These are phyloP conservation scores for Sus cebifrons DNA, from an alignment of 2,797 vertebrate genomes.

Conservation along the genomic window DNA sequence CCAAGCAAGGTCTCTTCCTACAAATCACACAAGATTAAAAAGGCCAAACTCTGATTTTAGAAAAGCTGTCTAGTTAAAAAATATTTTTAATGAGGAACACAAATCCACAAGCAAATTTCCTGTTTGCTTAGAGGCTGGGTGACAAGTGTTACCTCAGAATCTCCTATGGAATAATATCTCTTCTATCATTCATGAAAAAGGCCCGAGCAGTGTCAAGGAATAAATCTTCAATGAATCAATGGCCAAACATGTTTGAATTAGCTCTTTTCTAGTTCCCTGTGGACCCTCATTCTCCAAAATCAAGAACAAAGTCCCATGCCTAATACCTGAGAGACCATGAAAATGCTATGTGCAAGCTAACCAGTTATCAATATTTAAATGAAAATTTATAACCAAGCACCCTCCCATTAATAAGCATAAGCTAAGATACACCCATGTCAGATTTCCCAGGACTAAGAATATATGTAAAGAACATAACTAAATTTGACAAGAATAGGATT, in stretches of 20 bases:
- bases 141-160: neutral
- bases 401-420: constrained; percentile 7
- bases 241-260: neutral
- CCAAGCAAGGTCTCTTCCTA: neutral
- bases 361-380: constrained; percentile 27
- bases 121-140: constrained; percentile 2
- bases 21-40: constrained; percentile 3
- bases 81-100: neutral
- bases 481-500: constrained; percentile 12
- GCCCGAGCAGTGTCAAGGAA: constrained; percentile 42
- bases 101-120: constrained; percentile 56
- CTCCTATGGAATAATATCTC: constrained; percentile 22
- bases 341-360: neutral
- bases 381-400: constrained; percentile 9
- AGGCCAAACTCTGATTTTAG: constrained; percentile 49
- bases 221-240: constrained; percentile 47
- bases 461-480: constrained; percentile 13
- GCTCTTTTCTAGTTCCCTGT: neutral
- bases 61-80: constrained; percentile 52
- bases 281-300: constrained; percentile 7
- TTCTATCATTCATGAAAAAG: constrained; percentile 54
- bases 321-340: neutral
- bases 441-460: neutral
- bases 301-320: neutral
- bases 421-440: neutral